Evolutionary conservation across 2,888 invertebrate species (phyloP).

Genomic region (Seira musarum): DNA sequence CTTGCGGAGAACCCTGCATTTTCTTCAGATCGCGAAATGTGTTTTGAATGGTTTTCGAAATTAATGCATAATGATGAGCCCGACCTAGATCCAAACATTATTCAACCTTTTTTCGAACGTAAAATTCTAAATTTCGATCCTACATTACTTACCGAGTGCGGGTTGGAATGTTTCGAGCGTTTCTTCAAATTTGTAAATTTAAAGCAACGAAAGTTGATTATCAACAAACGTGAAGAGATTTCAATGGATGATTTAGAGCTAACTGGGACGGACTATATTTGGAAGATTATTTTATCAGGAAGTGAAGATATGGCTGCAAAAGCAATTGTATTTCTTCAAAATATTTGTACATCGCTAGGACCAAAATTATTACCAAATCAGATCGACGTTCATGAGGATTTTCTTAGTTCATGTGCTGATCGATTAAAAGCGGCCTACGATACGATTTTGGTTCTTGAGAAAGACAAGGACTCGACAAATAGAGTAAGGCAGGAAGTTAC

Average conservation of each 20-base stretch:
- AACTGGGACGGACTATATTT: constrained; percentile 96
- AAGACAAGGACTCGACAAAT: constrained; percentile 74
- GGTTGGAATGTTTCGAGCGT: constrained; percentile 88
- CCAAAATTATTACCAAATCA: constrained; percentile 85
- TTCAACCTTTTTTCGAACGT: constrained; percentile 95
- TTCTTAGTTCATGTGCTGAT: constrained; percentile 93
- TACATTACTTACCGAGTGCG: constrained; percentile 91
- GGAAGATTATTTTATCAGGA: constrained; percentile 86
- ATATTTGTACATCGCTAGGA: constrained; percentile 94
- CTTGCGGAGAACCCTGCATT: constrained; percentile 95
- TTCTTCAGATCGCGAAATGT: constrained; percentile 93
- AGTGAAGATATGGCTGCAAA: constrained; percentile 94
- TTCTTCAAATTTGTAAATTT: constrained; percentile 96
- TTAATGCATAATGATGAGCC: constrained; percentile 94
- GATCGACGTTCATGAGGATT: constrained; percentile 90
- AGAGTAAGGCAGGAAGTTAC: constrained; percentile 81
- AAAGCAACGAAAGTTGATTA: constrained; percentile 93
- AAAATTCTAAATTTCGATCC: constrained; percentile 95
- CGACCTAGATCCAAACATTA: constrained; percentile 95
- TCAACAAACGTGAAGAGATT: constrained; percentile 84
- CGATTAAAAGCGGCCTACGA: constrained; percentile 89
- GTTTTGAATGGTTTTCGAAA: constrained; percentile 98
- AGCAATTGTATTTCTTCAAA: constrained; percentile 91
- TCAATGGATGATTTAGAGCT: constrained; percentile 92
- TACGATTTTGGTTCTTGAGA: constrained; percentile 80